Evolutionary conservation across 2,888 invertebrate genomes (phyloP).

Genomic region (Apotomis capreana): DNA sequence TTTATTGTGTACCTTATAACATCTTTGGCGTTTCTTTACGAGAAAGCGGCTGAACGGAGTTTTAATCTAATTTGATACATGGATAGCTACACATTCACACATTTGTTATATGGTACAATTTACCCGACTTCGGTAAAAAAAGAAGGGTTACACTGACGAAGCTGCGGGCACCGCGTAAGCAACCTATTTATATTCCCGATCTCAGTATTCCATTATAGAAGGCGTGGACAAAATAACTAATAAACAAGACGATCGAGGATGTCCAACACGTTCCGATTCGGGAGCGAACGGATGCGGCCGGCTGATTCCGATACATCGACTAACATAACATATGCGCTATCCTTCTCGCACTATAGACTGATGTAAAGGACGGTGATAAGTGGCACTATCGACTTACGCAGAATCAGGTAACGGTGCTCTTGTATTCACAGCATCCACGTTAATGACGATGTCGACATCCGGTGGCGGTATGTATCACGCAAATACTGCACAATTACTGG

Average conservation of each 20-base stretch:
- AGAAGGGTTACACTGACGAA: too few relatives aligned
- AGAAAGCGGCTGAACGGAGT: too few relatives aligned
- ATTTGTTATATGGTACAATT: too few relatives aligned
- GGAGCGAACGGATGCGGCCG: constrained; percentile 42
- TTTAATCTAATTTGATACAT: too few relatives aligned
- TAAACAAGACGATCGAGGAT: constrained; percentile 36
- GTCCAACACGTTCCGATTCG: constrained; percentile 42
- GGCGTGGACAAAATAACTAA: constrained; percentile 35
- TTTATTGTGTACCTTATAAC: too few relatives aligned
- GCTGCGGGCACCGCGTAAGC: not conserved
- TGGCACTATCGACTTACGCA: constrained; percentile 55
- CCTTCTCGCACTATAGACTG: constrained; percentile 13
- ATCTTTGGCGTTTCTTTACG: too few relatives aligned
- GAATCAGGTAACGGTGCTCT: constrained; percentile 63
- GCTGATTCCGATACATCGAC: constrained; percentile 32
- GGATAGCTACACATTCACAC: too few relatives aligned
- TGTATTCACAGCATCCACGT: constrained; percentile 58
- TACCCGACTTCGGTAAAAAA: too few relatives aligned
- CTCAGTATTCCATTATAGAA: constrained; percentile 5
- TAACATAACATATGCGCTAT: constrained; percentile 4
- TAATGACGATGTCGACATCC: constrained; percentile 60
- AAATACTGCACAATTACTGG: constrained; percentile 33
- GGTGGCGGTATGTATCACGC: constrained; percentile 46
- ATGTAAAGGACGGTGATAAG: constrained; percentile 46
- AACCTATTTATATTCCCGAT: constrained; percentile 7